A percentile compares a stretch with the other conserved stretches of the same genome.
Conservation (phyloP, 2,888 invertebrate genomes). For the Oligia latruncula region DNA sequence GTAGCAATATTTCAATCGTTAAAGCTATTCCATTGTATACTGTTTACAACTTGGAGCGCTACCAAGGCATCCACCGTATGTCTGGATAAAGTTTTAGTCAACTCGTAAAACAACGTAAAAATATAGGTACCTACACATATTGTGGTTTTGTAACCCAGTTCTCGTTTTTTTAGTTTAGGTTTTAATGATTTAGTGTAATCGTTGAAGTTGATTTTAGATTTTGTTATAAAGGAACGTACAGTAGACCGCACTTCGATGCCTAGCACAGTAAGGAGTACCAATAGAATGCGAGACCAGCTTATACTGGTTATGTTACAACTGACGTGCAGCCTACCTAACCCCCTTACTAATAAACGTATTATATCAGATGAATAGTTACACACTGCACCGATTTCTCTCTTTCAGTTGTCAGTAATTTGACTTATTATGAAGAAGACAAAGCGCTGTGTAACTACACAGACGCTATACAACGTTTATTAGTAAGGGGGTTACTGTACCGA, state of each 20-base stretch:
- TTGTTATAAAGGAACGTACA: neutral
- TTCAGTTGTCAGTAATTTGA: no score
- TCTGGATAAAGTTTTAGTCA: constrained; percentile 4
- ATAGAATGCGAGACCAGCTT: neutral
- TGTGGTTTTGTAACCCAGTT: neutral
- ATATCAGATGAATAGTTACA: no score
- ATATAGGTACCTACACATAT: neutral
- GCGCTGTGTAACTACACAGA: no score
- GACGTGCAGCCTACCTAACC: neutral
- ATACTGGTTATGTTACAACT: neutral
- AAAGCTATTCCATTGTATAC: neutral
- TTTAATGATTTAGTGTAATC: neutral
- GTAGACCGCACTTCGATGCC: neutral
- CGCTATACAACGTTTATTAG: no score
- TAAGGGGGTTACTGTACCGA: no score
- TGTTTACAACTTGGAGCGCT: constrained; percentile 26
- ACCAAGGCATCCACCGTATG: constrained; percentile 18
- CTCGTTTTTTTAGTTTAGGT: neutral
- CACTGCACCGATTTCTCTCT: no score
- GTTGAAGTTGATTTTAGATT: neutral
- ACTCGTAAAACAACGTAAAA: neutral
- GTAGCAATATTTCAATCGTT: neutral
- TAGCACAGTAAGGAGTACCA: neutral
- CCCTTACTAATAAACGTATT: no score
- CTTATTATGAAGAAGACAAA: no score